A percentile compares a stretch with the other conserved stretches of the same genome.
These are phyloP conservation scores for Atrichornis clamosus DNA, from an alignment of 2,113 vertebrate genomes.

Conservation along the genomic window DNA sequence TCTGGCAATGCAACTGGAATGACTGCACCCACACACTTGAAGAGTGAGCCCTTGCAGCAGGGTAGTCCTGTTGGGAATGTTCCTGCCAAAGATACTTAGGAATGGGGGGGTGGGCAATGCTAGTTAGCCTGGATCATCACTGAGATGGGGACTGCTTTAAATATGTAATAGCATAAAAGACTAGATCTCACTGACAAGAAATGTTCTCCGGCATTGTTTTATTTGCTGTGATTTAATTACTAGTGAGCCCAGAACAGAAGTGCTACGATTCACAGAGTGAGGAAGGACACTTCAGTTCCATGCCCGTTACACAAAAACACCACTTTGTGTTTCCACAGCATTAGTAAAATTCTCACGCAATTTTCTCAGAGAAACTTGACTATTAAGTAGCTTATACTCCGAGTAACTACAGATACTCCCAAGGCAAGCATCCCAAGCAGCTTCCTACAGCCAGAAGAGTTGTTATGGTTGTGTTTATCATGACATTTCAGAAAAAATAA, in stretches of 20 bases:
- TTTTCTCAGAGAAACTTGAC: background rate
- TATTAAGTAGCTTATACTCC: background rate
- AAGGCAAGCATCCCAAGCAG: background rate
- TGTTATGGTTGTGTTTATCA: background rate
- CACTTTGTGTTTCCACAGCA: background rate
- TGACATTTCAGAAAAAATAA: constrained; percentile 5
- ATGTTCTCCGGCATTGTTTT: background rate
- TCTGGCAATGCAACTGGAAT: background rate
- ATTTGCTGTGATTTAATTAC: background rate
- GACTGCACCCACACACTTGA: background rate
- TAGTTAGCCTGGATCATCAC: background rate
- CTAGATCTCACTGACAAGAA: background rate
- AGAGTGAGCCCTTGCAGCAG: background rate
- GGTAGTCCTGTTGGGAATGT: background rate
- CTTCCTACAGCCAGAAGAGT: background rate
- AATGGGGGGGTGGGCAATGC: background rate
- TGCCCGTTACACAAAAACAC: background rate
- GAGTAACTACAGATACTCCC: background rate
- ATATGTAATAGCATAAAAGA: background rate
- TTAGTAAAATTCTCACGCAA: background rate
- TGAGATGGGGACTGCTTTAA: background rate
- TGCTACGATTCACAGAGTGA: rapidly evolving
- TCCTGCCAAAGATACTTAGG: background rate
- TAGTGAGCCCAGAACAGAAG: background rate
- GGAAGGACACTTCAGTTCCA: background rate